Conservation (phyloP, 2,113 vertebrate genomes). For the Cheirogaleus medius region DNA sequence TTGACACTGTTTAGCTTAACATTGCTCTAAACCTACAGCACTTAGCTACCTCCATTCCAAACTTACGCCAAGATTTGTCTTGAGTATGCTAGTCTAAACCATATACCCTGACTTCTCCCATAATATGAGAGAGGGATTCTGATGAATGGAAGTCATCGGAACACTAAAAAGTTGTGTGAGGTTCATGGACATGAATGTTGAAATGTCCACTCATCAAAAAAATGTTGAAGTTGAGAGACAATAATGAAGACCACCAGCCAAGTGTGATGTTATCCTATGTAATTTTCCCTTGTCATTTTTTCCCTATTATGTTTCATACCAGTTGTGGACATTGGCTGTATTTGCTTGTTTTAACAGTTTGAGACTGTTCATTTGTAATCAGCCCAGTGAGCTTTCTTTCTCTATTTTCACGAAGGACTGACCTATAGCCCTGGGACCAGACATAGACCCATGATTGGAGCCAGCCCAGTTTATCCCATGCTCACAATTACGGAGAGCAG, state of each 20-base stretch:
- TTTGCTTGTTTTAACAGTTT: background rate
- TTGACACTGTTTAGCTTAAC: background rate
- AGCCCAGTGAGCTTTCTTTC: fast-evolving
- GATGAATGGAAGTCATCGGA: background rate
- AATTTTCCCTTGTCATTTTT: background rate
- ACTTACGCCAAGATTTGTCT: background rate
- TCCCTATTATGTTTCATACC: background rate
- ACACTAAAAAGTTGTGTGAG: background rate
- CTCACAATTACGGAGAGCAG: background rate
- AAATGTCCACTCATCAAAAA: too few species aligned
- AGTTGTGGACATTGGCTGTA: background rate
- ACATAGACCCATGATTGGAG: background rate
- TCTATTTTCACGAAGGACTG: background rate
- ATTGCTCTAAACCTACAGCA: background rate
- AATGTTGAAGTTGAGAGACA: background rate
- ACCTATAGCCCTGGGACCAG: background rate
- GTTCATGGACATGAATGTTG: background rate
- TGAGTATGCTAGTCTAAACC: background rate
- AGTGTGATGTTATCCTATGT: background rate
- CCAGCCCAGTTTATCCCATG: background rate
- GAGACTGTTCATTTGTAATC: background rate
- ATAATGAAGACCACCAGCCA: background rate
- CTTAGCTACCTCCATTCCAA: background rate
- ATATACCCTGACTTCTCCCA: too few species aligned
- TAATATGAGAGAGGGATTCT: background rate